phyloP scores from a whole-genome alignment of 37 sponge, comb jelly and placozoan species.

The Halisarca cf. caerulea region DNA sequence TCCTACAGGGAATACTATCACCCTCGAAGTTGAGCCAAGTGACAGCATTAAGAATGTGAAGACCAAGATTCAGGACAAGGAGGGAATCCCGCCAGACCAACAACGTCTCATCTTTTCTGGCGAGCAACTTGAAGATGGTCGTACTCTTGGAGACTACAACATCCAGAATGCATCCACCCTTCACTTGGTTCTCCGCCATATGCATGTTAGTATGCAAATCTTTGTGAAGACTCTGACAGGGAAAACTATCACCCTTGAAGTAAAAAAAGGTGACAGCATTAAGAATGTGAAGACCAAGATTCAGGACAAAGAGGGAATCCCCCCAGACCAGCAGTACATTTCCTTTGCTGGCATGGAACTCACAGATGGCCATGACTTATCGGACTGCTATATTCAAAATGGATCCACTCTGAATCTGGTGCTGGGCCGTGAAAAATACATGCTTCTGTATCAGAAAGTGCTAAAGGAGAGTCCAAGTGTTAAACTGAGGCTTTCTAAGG shows the following conservation, averaged over 20 bases:
- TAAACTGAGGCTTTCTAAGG: not conserved
- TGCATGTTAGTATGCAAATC: constrained; percentile 87
- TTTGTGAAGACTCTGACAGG: constrained; percentile 97
- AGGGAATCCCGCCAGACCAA: constrained; percentile 82
- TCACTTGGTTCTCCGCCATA: constrained; percentile 45
- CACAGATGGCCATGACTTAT: not conserved
- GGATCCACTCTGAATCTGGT: constrained; percentile 69
- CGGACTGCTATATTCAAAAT: constrained; percentile 55
- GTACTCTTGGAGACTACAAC: constrained; percentile 81
- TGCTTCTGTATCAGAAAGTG: too few species aligned
- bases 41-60: constrained; percentile 81
- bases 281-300: constrained; percentile 98
- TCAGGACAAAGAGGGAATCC: constrained; percentile 96
- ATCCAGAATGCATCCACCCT: constrained; percentile 74
- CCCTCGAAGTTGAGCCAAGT: constrained; percentile 75
- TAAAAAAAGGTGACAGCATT: constrained; percentile 91
- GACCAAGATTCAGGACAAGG: constrained; percentile 83
- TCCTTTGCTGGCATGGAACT: constrained; percentile 97
- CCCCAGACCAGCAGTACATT: constrained; percentile 96
- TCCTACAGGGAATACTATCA: constrained; percentile 76
- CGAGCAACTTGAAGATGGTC: constrained; percentile 77
- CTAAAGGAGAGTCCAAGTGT: not conserved
- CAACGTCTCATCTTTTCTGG: constrained; percentile 81
- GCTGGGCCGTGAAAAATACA: constrained; percentile 48
- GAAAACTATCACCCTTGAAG: constrained; percentile 97